Base-by-base conservation (phyloP, 2,797 vertebrate genomes). In the Siniperca undulata region DNA sequence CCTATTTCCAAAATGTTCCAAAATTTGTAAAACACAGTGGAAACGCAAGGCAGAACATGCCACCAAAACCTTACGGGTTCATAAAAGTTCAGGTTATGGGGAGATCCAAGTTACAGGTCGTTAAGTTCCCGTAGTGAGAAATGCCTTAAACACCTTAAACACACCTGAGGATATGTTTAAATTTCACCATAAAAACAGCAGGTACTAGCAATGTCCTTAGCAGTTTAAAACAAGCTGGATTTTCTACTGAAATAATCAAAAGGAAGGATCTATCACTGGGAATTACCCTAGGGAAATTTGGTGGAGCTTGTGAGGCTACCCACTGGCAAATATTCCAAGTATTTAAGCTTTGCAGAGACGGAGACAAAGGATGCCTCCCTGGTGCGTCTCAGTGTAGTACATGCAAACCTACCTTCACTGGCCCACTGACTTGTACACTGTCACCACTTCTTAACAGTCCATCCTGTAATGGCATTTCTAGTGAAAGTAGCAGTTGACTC, bases 401-500 rank as follows among this genome's bases (percentile, higher is more conserved):
- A 70, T 70, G 46, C 36, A 61, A 74, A 77, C 14, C 67, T 65
- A 22, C 36, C 61, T 77, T 64, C 10, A 7, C 58, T 46, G 52
- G 56, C 52, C 53, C 12, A 40, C 64, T 70, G 44, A 69, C 65
- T 36, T 30, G 10, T 24, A 20, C 65, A 48, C 46, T 53, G 53
- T 75, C 34, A 24, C 56, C 44, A 30, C 53, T 67, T 78, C 75
- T 60, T 17, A 60, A 58, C 70, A 61, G 69, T 58, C 59, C 70
- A 64, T 4, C 55, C 55, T 46, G 19, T 81, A 74, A 61, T 53
- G 55, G 62, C 42, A 67, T 86, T 82, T 60, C 55, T 5, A 0
- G 1, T 44, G 24, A 84, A 81, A 55, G 61, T 12, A 62, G 61
- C n/a, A 9, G 74, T 70, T 75, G 70, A 83, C 65, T 79, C 56